Percentiles rank a stretch among this genome's conserved stretches.
Evolutionary conservation across 1,140 invertebrate genomes (phyloP).

Genomic region (Calephelis nemesis): DNA sequence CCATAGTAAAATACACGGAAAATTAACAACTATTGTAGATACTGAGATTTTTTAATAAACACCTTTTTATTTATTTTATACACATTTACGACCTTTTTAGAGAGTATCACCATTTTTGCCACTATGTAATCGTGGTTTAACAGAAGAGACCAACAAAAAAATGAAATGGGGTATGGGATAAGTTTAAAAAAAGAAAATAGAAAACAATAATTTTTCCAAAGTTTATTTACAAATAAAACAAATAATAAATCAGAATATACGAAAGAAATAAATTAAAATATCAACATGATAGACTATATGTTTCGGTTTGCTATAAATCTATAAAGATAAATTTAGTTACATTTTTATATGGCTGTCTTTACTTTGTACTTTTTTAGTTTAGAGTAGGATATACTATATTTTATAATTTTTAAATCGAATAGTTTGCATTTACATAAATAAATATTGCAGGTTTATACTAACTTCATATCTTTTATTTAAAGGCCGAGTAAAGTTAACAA

Average conservation of each 20-base stretch:
- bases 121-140: no score
- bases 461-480: no score
- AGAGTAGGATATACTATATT: not conserved
- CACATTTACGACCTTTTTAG: no score
- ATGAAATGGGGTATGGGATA: no score
- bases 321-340: not conserved
- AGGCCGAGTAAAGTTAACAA: no score
- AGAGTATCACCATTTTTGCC: no score
- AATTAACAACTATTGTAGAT: no score
- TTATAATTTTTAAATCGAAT: not conserved
- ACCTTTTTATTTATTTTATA: no score
- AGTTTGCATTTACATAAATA: not conserved
- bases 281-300: conserved; percentile 5
- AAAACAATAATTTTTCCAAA: conserved; percentile 13
- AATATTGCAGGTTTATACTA: no score
- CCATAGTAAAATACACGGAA: no score
- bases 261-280: conserved; percentile 19
- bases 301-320: not conserved
- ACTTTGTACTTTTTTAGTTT: conserved; percentile 3
- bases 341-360: not conserved
- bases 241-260: conserved; percentile 20
- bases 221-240: conserved; percentile 29
- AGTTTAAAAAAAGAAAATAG: conserved; percentile 10
- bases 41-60: no score
- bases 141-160: no score